Evolutionary conservation across 2,888 invertebrate genomes (phyloP), one percentile per base, ranked within the genome.

Genomic region (Erpobdella octoculata): DNA sequence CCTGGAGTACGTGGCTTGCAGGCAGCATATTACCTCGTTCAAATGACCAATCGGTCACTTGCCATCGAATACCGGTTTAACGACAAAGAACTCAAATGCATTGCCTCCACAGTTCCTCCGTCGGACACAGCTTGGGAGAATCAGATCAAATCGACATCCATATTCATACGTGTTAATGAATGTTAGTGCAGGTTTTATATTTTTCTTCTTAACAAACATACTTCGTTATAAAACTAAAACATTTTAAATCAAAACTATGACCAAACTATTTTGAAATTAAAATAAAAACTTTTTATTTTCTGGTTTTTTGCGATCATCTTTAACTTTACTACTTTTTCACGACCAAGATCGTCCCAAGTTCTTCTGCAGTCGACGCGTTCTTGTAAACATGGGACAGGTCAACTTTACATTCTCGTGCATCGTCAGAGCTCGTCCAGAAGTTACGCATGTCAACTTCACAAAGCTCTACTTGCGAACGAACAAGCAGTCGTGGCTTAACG

Each of bases 21-120:
- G 18, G 64, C 71, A 18, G 41, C 46, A 8, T 46, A 71, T 53
- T 64, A 71, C 62, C n/a, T 28, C 28, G 58, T 71, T 53, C 33
- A 66, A 31, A 46, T 71, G 58, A 48, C 48, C 67, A 66, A 66
- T 41, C 33, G 53, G 33, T 59, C 67, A 18, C 36, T 71, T 18
- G 33, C 12, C n/a, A 41, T 67, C 18, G 58, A 71, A 37, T 71
- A 71, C 36, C 28, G 59, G 37, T 71, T 53, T 38, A 59, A 67
- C 31, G 71, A 59, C 48, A 71, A 67, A 37, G 21, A 65, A n/a
- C 67, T 71, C 67, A 71, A 71, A 37, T 71, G 71, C 59, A 18
- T 31, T 0, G 71, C 71, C 36, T 58, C 58, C 15, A 48, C 37
- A 41, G 33, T 37, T n/a, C 58, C 66, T 12, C 36, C 46, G 15